Evolutionary conservation across 2,888 invertebrate genomes (phyloP), one percentile per base, ranked within the genome.

Genomic region (Chrysolina haemoptera): DNA sequence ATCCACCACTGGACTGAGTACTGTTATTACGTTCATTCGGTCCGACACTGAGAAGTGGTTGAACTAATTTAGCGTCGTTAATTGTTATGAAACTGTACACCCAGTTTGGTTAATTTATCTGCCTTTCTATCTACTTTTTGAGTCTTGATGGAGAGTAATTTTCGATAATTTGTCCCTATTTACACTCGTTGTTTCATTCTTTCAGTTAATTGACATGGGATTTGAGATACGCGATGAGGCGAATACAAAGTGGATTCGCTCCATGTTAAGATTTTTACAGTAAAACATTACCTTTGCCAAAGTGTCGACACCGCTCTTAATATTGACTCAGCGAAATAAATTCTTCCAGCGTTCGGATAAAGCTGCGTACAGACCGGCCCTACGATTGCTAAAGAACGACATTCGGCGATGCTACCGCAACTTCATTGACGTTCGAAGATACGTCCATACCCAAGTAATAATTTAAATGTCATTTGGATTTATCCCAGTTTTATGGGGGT

Each of bases 1-100:
- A 16, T 59, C 22, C 59, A 35, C n/a, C 3, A 59, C 35, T 59
- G 35, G 50, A 22, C 11, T n/a, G 20, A 12, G 3, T 59, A 66
- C 68, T 64, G 64, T 69, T 55, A 68, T 73, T 55, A 50, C 64
- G 40, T 73, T 63, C 59, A 40, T 66, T 62, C 62, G 53, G 70
- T 55, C 53, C 48, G 66, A 50, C 65, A 62, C 53, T 70, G 69
- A 73, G 68, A 66, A 73, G 69, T 73, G 66, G 73, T 73, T 74
- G 70, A 67, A 46, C 73, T 66, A 74, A 74, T 74, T 74, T 43
- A 62, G 62, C 64, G 66, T 66, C 53, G 73, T 50, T 73, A 74
- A 74, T 74, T 70, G 70, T 74, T 63, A 70, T 70, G 73, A 70
- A 67, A 70, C 67, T 62, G 70, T 70, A 53, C 41, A 68, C 70